Conservation (phyloP, 2,888 invertebrate genomes). For the Polydrusus cervinus region DNA sequence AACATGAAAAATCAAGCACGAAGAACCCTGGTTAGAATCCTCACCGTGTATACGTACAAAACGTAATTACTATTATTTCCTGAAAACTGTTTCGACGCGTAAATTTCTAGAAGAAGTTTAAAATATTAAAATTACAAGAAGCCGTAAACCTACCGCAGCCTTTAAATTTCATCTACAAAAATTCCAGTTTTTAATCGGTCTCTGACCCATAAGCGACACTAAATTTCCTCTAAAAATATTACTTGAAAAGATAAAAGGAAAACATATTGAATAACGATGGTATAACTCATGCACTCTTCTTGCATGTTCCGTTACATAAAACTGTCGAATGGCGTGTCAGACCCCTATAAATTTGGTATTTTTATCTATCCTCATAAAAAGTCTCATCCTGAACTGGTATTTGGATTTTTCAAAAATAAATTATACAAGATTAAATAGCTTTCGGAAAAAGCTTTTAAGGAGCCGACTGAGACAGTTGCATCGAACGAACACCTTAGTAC, state of each 20-base stretch:
- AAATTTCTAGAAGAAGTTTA: too few species aligned
- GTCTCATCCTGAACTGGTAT: slow-evolving; percentile 45
- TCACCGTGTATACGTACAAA: too few species aligned
- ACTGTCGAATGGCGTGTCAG: slow-evolving; percentile 50
- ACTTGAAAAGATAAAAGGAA: slow-evolving; percentile 4
- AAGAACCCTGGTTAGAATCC: too few species aligned
- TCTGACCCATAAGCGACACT: background rate
- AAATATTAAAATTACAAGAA: background rate
- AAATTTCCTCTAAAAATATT: slow-evolving; percentile 23
- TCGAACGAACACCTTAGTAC: slow-evolving; percentile 27
- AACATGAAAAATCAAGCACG: too few species aligned
- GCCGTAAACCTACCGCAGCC: slow-evolving; percentile 2
- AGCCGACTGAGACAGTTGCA: slow-evolving; percentile 18
- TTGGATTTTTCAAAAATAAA: slow-evolving; percentile 45
- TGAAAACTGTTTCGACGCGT: too few species aligned
- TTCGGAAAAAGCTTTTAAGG: slow-evolving; percentile 20
- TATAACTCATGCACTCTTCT: slow-evolving; percentile 36
- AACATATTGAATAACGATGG: slow-evolving; percentile 18
- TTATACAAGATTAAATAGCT: slow-evolving; percentile 45
- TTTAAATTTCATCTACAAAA: background rate
- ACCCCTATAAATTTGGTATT: slow-evolving; percentile 45
- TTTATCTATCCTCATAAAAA: slow-evolving; percentile 49
- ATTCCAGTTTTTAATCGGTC: background rate
- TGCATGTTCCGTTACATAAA: slow-evolving; percentile 49
- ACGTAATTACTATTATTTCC: too few species aligned